Evolutionary conservation across 2,888 invertebrate genomes (phyloP), one percentile per base, ranked within the genome.

Genomic region (Crematogaster levior): DNA sequence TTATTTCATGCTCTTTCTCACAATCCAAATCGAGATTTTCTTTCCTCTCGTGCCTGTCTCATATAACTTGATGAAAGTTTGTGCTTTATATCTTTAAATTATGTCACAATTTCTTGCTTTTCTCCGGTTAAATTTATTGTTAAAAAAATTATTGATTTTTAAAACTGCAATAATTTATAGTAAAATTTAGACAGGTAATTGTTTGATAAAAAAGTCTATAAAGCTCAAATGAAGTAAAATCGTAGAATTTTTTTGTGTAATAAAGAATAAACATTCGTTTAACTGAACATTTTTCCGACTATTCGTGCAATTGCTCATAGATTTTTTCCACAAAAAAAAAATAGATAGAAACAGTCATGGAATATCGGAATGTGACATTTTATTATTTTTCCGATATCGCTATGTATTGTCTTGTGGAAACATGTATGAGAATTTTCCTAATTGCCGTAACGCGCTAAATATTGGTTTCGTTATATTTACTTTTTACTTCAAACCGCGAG

Each of bases 321-420:
- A n/a, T 34, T 68, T 68, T 79, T 77, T 53, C 3, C 48, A 6
- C 34, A 34, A 3, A 46, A 12, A 56, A 43, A 30, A 66, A 77
- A 68, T 56, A 79, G 24, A 79, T 56, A 34, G 15, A 18, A 68
- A 75, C 34, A 48, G 7, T 63, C n/a, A 9, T 46, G 40, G 18
- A 66, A 68, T 68, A 56, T 43, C 4, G 56, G 18, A 5, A 21
- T 43, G 43, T 34, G 56, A 56, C 12, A 27, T 68, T 68, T 68
- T 56, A 68, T 79, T 61, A 79, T 79, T 68, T 79, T 56, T 68
- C 68, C 66, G 18, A 77, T 79, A 79, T 68, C 30, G 77, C 43
- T 40, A 27, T 53, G 40, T 65, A 34, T 68, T 79, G 56, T 79
- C 77, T 79, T 68, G 56, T 15, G 56, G 68, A 68, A 66, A 21